These are phyloP conservation scores for Rotaria macrura DNA, from an alignment of 2,888 invertebrate genomes.

Conservation along the genomic window DNA sequence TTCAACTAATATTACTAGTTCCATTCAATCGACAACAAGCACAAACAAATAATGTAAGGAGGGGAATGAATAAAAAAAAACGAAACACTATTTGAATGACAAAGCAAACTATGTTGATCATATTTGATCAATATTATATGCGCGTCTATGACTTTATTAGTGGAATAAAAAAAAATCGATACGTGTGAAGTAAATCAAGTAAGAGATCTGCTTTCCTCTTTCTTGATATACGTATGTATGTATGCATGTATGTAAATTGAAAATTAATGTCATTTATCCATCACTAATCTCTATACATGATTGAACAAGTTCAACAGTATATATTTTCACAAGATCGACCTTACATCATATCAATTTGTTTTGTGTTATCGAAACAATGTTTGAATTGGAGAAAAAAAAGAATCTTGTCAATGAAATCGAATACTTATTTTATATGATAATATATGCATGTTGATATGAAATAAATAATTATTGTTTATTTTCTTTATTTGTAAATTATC, in stretches of 20 bases:
- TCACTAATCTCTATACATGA: not conserved
- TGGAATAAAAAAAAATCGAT: not conserved
- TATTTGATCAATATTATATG: not conserved
- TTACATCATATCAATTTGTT: not conserved
- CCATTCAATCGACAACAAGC: not conserved
- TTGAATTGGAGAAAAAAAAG: not conserved
- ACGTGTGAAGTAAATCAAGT: not conserved
- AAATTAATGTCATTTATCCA: not conserved
- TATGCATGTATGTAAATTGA: not conserved
- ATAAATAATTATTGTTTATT: not conserved
- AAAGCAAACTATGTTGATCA: not conserved
- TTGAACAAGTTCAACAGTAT: constrained; percentile 3
- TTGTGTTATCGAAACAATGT: not conserved
- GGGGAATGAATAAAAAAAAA: not conserved
- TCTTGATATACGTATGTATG: not conserved
- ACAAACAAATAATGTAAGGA: not conserved
- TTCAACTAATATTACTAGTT: not conserved
- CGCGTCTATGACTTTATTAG: constrained; percentile 3
- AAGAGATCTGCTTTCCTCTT: not conserved
- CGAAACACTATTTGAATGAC: not conserved
- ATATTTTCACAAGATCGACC: not conserved
- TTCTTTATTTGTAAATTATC: too few relatives aligned
- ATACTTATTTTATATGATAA: too few relatives aligned
- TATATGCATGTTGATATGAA: not conserved
- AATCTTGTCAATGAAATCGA: too few relatives aligned